Conservation (phyloP, 2,113 vertebrate species). For the Pangasianodon hypophthalmus region DNA sequence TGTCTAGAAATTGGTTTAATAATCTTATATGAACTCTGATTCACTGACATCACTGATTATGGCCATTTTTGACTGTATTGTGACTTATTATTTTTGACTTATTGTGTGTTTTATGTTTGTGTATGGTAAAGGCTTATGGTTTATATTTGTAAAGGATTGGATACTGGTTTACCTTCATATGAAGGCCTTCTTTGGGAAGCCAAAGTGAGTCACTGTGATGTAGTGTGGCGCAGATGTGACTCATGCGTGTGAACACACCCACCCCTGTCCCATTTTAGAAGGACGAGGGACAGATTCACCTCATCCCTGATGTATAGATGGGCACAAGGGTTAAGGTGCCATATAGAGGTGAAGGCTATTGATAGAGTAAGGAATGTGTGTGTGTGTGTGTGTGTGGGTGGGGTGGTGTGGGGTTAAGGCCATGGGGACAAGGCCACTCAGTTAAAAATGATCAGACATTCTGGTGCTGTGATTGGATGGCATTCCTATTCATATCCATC, state of each 20-base stretch:
- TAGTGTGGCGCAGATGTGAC: conserved; percentile 26
- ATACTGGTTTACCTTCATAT: neutral
- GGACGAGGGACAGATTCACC: neutral
- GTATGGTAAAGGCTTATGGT: neutral
- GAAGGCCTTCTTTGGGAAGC: neutral
- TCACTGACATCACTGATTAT: neutral
- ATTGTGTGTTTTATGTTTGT: neutral
- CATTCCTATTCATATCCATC: neutral
- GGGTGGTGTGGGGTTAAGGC: neutral
- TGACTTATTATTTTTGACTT: too few relatives aligned
- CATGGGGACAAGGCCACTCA: neutral
- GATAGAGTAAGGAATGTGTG: neutral
- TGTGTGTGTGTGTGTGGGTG: neutral
- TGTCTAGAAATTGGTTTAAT: neutral
- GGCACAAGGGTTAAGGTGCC: neutral
- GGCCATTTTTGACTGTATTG: neutral
- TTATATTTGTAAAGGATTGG: neutral
- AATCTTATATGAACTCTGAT: neutral
- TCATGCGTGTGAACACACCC: conserved; percentile 8
- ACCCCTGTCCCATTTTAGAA: conserved; percentile 15
- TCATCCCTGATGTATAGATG: neutral
- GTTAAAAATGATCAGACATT: conserved; percentile 3
- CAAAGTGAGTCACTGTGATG: neutral
- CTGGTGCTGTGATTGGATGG: neutral
- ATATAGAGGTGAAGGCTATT: neutral